Evolutionary conservation across 2,797 vertebrate species (phyloP), one percentile per base, ranked within the genome.

Genomic region (Crenuchus spilurus): DNA sequence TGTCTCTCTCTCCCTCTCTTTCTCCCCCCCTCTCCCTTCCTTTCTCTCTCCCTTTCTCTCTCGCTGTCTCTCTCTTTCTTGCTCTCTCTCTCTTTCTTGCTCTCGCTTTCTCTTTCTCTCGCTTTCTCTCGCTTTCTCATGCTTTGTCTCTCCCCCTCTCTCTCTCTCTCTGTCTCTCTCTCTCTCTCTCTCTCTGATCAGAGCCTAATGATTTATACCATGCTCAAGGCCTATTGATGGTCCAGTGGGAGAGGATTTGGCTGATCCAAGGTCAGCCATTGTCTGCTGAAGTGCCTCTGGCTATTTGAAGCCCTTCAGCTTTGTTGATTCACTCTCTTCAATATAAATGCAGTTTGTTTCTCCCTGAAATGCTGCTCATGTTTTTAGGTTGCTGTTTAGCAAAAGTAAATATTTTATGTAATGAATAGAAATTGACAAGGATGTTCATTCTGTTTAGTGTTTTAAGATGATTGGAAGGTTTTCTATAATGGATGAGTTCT

Each of bases 31-130:
- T 24, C 8, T 42, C 35, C 14, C 13, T 41, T 8, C 11, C 41
- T 42, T 42, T 42, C 33, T 42, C 11, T 11, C 41, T 42, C 41
- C 11, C 11, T 41, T 4, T 42, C 35, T 24, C 1, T 63, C 13
- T 42, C 6, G 24, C 37, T 37, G 13, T 63, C 20, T 13, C 26
- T 41, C 60, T 14, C 37, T 49, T 3, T 35, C 5, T 16, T 11
- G 2, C 22, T 14, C 8, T 3, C 39, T 20, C 11, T 33, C 46
- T 35, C 37, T 37, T 63, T 33, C 35, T 37, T 54, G 76, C 61
- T 82, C 76, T 30, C 74, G 37, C 5, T 28, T 26, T 51, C 61
- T 82, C 74, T 16, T 71, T 44, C 6, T 24, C 28, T 46, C 26
- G 58, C 60, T 62, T 52, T n/a, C 41, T 46, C 22, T 49, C 16